Conservation (phyloP, 2,113 vertebrate genomes). For the Ailuropoda melanoleuca region DNA sequence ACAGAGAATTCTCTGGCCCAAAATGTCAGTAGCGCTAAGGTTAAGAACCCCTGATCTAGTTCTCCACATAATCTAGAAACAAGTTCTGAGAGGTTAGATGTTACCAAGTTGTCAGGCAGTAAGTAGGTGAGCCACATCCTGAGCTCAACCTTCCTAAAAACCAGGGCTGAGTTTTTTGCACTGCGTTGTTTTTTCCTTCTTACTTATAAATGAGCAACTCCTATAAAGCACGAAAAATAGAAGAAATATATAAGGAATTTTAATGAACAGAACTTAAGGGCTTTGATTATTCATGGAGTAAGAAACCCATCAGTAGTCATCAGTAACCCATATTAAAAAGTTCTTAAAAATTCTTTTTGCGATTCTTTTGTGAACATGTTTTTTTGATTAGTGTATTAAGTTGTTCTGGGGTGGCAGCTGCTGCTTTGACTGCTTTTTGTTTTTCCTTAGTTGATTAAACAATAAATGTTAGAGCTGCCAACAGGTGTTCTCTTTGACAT, state of each 20-base stretch:
- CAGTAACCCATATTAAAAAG: background rate
- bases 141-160: background rate
- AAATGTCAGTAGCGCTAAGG: background rate
- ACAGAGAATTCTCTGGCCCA: background rate
- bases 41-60: background rate
- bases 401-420: constrained; percentile 27
- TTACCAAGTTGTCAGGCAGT: background rate
- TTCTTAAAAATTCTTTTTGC: background rate
- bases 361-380: background rate
- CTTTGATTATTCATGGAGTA: background rate
- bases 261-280: background rate
- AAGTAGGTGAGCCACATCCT: background rate
- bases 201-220: background rate
- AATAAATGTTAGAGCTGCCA: constrained; percentile 32
- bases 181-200: background rate
- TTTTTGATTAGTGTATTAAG: background rate
- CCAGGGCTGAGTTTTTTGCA: background rate
- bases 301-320: background rate
- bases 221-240: background rate
- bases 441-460: constrained; percentile 31
- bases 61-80: background rate
- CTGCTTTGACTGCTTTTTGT: background rate
- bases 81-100: background rate
- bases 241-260: constrained; percentile 9
- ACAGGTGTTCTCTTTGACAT: constrained; percentile 57